A percentile compares a stretch with the other conserved stretches of the same genome.
These are phyloP conservation scores for Litocranius walleri DNA, from an alignment of 2,113 vertebrate genomes.

Conservation along the genomic window DNA sequence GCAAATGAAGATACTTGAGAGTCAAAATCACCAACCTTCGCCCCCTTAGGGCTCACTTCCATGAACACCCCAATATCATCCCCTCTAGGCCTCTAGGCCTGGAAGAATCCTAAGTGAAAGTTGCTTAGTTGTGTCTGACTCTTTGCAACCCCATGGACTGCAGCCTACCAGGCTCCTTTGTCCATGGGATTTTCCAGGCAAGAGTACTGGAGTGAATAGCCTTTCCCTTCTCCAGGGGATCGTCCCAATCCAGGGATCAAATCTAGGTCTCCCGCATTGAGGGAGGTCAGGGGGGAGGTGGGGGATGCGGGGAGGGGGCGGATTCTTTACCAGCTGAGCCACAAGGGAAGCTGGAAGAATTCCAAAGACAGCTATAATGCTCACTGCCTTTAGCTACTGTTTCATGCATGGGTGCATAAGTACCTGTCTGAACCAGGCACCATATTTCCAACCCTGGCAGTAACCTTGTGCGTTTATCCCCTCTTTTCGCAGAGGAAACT, in stretches of 20 bases:
- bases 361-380: background rate
- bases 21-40: background rate
- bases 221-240: background rate
- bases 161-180: too few species aligned
- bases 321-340: background rate
- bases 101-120: background rate
- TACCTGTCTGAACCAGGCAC: background rate
- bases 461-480: background rate
- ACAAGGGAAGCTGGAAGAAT: background rate
- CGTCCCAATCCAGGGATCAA: background rate
- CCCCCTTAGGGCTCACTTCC: background rate
- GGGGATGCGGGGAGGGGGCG: too few species aligned
- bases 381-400: background rate
- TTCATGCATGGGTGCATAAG: background rate
- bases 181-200: background rate
- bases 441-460: background rate
- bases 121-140: background rate
- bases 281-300: too few species aligned
- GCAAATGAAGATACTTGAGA: background rate
- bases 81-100: background rate
- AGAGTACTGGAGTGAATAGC: background rate
- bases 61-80: background rate
- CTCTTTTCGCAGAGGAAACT: background rate
- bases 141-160: background rate
- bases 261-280: too few species aligned